A percentile compares a stretch with the other conserved stretches of the same genome.
Evolutionary conservation across 2,113 vertebrate genomes (phyloP).

Genomic region (Himantopus leucocephalus): DNA sequence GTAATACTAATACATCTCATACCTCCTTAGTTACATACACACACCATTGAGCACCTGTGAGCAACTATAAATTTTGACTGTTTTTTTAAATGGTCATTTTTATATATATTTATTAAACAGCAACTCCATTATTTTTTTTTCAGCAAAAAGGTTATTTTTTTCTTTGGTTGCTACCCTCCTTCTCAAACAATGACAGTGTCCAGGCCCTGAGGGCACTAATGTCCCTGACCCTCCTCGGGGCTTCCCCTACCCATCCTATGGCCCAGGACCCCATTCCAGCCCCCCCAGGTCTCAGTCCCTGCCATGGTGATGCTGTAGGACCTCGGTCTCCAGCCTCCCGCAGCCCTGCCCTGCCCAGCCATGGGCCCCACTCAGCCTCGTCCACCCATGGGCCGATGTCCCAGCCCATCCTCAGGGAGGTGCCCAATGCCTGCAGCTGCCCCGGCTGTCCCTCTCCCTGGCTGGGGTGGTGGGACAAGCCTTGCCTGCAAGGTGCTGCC

Average conservation of each 20-base stretch:
- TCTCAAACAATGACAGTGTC: background rate
- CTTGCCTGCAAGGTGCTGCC: background rate
- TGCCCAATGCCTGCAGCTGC: background rate
- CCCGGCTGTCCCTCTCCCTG: accelerated
- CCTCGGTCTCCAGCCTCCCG: accelerated
- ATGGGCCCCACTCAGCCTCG: background rate
- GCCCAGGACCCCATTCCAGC: background rate
- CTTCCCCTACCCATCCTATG: background rate
- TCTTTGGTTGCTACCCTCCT: background rate
- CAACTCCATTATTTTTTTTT: background rate
- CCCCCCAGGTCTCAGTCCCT: background rate
- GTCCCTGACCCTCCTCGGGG: accelerated
- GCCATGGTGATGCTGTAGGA: background rate
- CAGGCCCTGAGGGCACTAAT: too few relatives aligned
- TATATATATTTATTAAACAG: background rate
- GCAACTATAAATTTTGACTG: background rate
- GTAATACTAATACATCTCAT: background rate
- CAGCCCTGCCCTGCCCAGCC: background rate
- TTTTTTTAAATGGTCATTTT: background rate
- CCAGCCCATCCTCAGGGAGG: background rate
- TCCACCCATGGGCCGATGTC: accelerated
- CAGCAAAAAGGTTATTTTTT: background rate
- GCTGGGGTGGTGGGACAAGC: background rate
- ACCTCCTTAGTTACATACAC: background rate
- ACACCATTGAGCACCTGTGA: background rate